A percentile compares a stretch with the other conserved stretches of the same genome.
These are phyloP conservation scores for Thereva unica DNA, from an alignment of 2,888 invertebrate species.

Conservation along the genomic window DNA sequence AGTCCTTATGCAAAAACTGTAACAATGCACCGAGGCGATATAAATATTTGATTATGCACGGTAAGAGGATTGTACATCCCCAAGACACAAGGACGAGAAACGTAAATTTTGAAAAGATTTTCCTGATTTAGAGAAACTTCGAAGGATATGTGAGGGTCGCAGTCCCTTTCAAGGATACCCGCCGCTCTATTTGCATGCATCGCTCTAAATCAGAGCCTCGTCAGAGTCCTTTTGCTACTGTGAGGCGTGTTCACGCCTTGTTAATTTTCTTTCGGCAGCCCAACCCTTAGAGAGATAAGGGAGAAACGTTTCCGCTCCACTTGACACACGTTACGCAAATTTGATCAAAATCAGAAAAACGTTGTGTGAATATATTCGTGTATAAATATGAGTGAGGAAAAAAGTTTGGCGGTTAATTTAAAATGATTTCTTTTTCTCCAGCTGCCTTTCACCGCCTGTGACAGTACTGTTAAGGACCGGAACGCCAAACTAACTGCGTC, in stretches of 20 bases:
- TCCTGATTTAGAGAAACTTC: constrained; percentile 34
- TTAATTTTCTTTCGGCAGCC: constrained; percentile 38
- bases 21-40: constrained; percentile 34
- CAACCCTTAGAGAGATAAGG: constrained; percentile 5
- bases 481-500: background rate
- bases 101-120: constrained; percentile 25
- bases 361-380: constrained; percentile 19
- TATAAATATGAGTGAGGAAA: too few species aligned
- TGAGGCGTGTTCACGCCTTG: constrained; percentile 40
- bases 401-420: constrained; percentile 17
- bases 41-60: constrained; percentile 43
- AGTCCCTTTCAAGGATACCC: background rate
- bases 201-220: constrained; percentile 7
- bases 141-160: background rate
- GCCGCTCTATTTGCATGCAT: constrained; percentile 18
- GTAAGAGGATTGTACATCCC: constrained; percentile 38
- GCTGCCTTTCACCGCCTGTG: constrained; percentile 2
- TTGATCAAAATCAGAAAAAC: constrained; percentile 37
- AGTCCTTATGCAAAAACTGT: constrained; percentile 30
- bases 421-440: constrained; percentile 1
- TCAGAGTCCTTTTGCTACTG: background rate
- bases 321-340: constrained; percentile 40
- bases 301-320: constrained; percentile 39
- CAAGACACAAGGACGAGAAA: background rate
- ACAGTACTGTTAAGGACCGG: background rate